A percentile compares a stretch with the other conserved stretches of the same genome.
Evolutionary conservation across 2,113 vertebrate genomes (phyloP).

Genomic region (Dolichallabes microphthalmus): DNA sequence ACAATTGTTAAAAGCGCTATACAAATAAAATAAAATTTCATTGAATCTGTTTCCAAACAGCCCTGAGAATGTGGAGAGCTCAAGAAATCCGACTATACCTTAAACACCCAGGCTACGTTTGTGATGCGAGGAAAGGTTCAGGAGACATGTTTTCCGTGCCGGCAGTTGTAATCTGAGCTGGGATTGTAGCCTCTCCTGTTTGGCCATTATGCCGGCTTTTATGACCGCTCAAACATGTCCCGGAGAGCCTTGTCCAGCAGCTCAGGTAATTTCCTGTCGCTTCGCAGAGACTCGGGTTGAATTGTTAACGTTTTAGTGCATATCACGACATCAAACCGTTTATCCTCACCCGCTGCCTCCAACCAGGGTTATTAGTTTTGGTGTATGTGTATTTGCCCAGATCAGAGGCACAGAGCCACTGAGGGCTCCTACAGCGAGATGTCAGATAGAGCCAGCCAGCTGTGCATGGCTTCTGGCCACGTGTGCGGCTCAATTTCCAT

Average conservation of each 20-base stretch:
- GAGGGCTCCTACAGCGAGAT: slow-evolving; percentile 39
- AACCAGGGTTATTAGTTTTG: slow-evolving; percentile 59
- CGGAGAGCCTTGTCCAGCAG: not conserved
- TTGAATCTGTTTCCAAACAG: slow-evolving; percentile 6
- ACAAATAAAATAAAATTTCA: too few relatives aligned
- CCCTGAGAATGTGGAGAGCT: not conserved
- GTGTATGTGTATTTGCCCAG: slow-evolving; percentile 35
- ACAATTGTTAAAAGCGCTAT: too few relatives aligned
- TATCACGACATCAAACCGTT: slow-evolving; percentile 61
- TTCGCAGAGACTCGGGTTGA: slow-evolving; percentile 46
- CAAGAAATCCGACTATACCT: not conserved
- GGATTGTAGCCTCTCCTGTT: not conserved
- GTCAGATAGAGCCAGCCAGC: slow-evolving; percentile 38
- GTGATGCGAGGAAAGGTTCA: slow-evolving; percentile 8
- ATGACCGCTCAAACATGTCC: not conserved
- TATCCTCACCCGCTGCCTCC: slow-evolving; percentile 56
- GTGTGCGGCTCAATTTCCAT: slow-evolving; percentile 73
- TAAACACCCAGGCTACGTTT: not conserved
- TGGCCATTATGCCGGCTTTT: not conserved
- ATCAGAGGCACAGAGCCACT: slow-evolving; percentile 24
- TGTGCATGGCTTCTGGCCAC: slow-evolving; percentile 27
- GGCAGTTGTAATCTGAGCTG: slow-evolving; percentile 1
- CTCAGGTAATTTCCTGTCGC: slow-evolving; percentile 40
- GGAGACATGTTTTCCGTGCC: slow-evolving; percentile 1
- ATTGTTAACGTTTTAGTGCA: slow-evolving; percentile 62